Percentiles rank a stretch among this genome's conserved stretches.
phyloP scores from a whole-genome alignment of 2,797 vertebrate genomes.

The Carcharodon carcharias region DNA sequence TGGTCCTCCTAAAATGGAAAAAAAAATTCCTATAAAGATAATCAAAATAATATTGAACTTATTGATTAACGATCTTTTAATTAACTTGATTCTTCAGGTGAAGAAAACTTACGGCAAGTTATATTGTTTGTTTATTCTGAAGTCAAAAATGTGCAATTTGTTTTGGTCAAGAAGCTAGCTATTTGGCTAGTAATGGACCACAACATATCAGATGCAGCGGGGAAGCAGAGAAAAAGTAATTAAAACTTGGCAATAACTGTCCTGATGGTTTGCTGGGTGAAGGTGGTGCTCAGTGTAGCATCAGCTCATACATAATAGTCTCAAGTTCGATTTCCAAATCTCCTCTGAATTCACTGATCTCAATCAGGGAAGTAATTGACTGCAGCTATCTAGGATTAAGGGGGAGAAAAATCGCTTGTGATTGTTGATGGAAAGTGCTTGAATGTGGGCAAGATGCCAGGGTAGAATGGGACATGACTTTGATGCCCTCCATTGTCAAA shows the following conservation, averaged over 20 bases:
- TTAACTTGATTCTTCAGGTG: neutral
- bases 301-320: neutral
- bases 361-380: neutral
- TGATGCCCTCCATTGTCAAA: neutral
- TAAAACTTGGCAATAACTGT: neutral
- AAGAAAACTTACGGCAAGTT: neutral
- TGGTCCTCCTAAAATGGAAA: neutral
- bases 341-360: neutral
- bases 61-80: neutral
- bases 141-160: neutral
- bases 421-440: neutral
- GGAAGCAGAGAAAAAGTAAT: neutral
- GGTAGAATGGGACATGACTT: neutral
- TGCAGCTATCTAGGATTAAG: neutral
- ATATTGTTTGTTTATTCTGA: neutral
- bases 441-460: neutral
- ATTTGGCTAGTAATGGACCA: neutral
- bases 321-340: neutral
- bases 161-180: neutral
- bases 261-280: neutral
- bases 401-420: neutral
- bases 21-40: neutral
- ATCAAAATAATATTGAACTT: neutral
- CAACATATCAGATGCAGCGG: neutral
- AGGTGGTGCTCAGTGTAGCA: neutral